These are phyloP conservation scores for Setophaga kirtlandii DNA, from an alignment of 2,113 vertebrate species.

Conservation along the genomic window DNA sequence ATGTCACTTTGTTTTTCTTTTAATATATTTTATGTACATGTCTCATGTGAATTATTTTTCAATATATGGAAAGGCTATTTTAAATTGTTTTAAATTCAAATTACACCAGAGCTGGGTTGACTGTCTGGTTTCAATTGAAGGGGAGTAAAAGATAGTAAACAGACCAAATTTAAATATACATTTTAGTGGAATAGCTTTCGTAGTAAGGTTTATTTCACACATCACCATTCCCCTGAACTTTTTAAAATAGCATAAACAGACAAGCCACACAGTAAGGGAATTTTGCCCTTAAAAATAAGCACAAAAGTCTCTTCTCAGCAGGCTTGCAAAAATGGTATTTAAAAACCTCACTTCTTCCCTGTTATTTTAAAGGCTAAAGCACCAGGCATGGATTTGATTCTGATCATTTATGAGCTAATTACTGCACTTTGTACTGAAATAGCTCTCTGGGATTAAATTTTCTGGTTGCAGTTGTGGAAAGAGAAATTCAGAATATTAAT, in stretches of 20 bases:
- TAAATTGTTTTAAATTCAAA: not conserved
- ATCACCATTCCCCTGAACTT: conserved; percentile 3
- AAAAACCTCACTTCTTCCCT: not conserved
- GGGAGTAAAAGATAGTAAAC: conserved; percentile 10
- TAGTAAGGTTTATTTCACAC: conserved; percentile 17
- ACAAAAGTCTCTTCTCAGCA: conserved; percentile 18
- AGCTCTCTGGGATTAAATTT: conserved; percentile 47
- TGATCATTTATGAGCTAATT: conserved; percentile 60
- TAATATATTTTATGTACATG: fast-evolving
- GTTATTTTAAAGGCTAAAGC: conserved; percentile 22
- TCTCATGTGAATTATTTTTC: not conserved
- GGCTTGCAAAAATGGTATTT: conserved; percentile 34
- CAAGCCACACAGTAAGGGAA: conserved; percentile 23
- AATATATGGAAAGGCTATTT: not conserved
- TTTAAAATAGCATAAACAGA: conserved; percentile 24
- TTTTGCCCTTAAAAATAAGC: conserved; percentile 42
- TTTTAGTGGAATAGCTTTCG: conserved; percentile 12
- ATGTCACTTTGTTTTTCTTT: not conserved
- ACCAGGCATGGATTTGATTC: not conserved
- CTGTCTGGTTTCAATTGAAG: not conserved
- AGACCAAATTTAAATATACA: not conserved
- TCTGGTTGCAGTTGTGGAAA: conserved; percentile 57
- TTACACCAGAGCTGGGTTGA: not conserved
- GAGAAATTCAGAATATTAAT: conserved; percentile 59
- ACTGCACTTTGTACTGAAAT: conserved; percentile 53